Base-by-base conservation (phyloP, 2,113 vertebrate genomes). In the Phalacrocorax brasilianus region DNA sequence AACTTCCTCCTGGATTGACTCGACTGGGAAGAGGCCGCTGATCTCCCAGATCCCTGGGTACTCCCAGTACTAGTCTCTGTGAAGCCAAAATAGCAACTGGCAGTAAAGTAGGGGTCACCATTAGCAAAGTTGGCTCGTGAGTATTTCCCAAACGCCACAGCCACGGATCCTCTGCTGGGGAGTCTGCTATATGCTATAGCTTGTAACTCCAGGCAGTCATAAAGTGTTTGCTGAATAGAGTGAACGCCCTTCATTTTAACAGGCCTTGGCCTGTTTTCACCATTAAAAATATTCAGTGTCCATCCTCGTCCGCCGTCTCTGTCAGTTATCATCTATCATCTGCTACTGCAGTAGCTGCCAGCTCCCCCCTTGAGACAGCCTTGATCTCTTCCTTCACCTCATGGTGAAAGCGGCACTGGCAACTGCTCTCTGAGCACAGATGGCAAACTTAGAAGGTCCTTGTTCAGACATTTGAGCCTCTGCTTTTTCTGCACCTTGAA, bases 141-240 rank as follows among this genome's bases (percentile, higher is more conserved):
- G 22, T 30, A 26, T 55, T 71, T 32, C 5, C 17, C 14, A 14
- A 38, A 23, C 0, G 5, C 61, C 49, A 33, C 62, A 79, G 52
- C 15, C 45, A 2, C 28, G 0, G 1, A 17, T n/a, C 22, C n/a
- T 74, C 24, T 32, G 5, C 0, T 67, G 22, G 28, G n/a, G 14
- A 28, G n/a, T 18, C n/a, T 81, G 47, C 38, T 47, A 0, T 19
- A 1, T 14, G 40, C 49, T 79, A 4, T 8, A 58, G 35, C 73
- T 91, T 0, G 0, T 53, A 33, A 42, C 33, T 93, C 21, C n/a
- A 21, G 42, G 73, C 47, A 67, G 45, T 45, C 14, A 9, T 16
- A 9, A 49, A 70, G 13, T 5, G 3, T 21, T 89, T 1, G 3
- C 35, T 71, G 21, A 18, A 20, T 87, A 12, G 18, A 49, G 5